Conservation (phyloP, 1,140 invertebrate genomes). For the Microplitis mediator region DNA sequence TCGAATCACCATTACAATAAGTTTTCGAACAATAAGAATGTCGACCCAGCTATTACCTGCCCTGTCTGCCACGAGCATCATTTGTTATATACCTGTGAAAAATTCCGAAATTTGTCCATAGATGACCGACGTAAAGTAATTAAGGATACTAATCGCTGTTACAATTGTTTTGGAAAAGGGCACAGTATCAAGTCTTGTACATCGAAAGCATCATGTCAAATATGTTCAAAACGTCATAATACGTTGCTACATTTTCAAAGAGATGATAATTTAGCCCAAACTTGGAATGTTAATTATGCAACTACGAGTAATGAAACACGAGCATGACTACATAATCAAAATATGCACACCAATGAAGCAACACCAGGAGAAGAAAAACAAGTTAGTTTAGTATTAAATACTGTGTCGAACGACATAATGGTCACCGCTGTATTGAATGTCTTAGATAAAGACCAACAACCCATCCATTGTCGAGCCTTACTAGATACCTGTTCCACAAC, state of each 20-base stretch:
- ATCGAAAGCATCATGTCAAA: background rate
- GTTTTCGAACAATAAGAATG: background rate
- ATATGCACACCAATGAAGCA: background rate
- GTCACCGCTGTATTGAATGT: background rate
- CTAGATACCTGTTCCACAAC: slow-evolving; percentile 18
- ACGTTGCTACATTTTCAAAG: background rate
- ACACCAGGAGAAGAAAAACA: background rate
- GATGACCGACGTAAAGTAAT: slow-evolving; percentile 9
- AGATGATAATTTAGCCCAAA: background rate
- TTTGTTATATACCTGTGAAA: slow-evolving; percentile 1
- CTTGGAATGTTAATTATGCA: background rate
- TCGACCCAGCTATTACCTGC: background rate
- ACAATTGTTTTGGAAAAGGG: slow-evolving; percentile 11
- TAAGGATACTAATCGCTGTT: background rate
- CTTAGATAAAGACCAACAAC: background rate
- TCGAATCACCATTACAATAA: background rate
- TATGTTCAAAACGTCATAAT: background rate
- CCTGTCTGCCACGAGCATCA: background rate
- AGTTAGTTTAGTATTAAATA: background rate
- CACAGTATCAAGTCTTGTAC: background rate
- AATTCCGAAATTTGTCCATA: background rate
- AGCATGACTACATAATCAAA: background rate
- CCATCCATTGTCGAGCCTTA: too few species aligned
- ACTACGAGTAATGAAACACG: background rate
- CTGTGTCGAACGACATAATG: background rate